phyloP scores from a whole-genome alignment of 2,113 vertebrate genomes.

The Catharus minimus region DNA sequence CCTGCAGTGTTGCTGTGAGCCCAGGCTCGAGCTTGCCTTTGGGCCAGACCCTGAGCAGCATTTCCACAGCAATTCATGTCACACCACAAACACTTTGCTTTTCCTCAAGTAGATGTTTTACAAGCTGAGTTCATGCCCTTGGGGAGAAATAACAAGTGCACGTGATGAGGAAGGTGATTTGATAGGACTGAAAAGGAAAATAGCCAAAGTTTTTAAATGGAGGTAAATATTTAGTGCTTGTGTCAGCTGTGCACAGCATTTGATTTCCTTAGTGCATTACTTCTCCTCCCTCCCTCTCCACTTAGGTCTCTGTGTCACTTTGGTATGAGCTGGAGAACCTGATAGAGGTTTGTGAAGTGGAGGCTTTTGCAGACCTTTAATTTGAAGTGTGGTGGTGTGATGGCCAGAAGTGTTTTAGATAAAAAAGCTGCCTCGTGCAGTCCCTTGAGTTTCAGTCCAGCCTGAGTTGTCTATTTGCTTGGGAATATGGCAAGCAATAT shows the following conservation, averaged over 20 bases:
- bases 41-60: neutral
- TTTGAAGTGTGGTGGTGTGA: neutral
- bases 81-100: neutral
- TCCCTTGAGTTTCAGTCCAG: neutral
- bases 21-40: neutral
- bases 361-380: neutral
- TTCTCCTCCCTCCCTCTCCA: neutral
- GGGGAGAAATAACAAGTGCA: neutral
- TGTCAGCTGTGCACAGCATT: neutral
- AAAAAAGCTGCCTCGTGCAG: neutral
- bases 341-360: neutral
- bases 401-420: neutral
- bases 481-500: neutral
- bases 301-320: neutral
- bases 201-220: neutral
- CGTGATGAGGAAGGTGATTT: conserved; percentile 33
- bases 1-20: neutral
- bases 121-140: neutral
- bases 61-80: conserved; percentile 2
- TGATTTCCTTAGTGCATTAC: neutral
- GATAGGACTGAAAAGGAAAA: conserved; percentile 22
- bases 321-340: neutral
- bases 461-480: neutral
- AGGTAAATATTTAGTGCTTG: conserved; percentile 13
- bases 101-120: conserved; percentile 11